These are phyloP conservation scores for Latrodectus elegans DNA, from an alignment of 2,888 invertebrate species.

Conservation along the genomic window DNA sequence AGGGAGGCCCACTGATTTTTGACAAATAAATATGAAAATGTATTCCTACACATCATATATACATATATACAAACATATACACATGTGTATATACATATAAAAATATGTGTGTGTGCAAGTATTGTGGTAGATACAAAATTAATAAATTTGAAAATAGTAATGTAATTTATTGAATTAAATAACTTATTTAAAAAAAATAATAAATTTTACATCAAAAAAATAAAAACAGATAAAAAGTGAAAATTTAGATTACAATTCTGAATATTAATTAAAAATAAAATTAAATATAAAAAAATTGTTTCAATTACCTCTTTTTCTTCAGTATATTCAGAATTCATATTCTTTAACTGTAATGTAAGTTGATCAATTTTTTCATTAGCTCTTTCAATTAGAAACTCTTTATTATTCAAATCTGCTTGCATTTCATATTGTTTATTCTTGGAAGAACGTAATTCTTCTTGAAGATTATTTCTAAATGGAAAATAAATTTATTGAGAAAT, in stretches of 20 bases:
- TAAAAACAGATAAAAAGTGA: neutral
- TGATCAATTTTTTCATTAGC: slow-evolving; percentile 48
- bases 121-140: too few relatives aligned
- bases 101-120: too few relatives aligned
- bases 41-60: too few relatives aligned
- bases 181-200: too few relatives aligned
- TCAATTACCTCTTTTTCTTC: slow-evolving; percentile 61
- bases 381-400: slow-evolving; percentile 34
- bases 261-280: neutral
- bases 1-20: too few relatives aligned
- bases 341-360: slow-evolving; percentile 31
- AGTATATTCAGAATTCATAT: neutral
- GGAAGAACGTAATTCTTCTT: slow-evolving; percentile 41
- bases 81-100: too few relatives aligned
- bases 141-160: too few relatives aligned
- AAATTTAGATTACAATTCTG: neutral
- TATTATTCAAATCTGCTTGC: slow-evolving; percentile 54
- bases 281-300: neutral
- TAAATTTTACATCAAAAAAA: too few relatives aligned
- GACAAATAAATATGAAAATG: too few relatives aligned
- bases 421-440: slow-evolving; percentile 60
- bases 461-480: slow-evolving; percentile 17
- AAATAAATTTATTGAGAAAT: too few relatives aligned
- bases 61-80: too few relatives aligned
- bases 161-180: too few relatives aligned